A percentile compares a stretch with the other conserved stretches of the same genome.
Conservation (phyloP, 2,113 vertebrate species). For the Python bivittatus region DNA sequence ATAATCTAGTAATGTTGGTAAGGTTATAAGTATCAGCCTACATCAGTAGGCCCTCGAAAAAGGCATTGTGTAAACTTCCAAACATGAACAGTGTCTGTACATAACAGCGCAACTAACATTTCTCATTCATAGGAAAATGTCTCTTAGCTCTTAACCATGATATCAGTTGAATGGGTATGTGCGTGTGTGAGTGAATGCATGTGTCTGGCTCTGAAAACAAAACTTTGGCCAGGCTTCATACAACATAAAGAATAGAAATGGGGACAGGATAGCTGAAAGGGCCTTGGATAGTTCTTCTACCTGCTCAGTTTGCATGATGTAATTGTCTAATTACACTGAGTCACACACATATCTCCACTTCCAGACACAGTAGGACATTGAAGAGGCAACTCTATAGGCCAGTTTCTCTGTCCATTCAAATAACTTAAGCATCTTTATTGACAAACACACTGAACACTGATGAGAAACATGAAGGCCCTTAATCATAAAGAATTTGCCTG, state of each 20-base stretch:
- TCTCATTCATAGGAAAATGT: conserved; percentile 59
- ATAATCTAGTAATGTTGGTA: conserved; percentile 60
- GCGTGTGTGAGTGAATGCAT: conserved; percentile 8
- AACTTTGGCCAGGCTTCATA: conserved; percentile 25
- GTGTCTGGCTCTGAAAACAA: conserved; percentile 38
- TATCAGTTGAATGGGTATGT: conserved; percentile 38
- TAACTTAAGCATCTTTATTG: not conserved
- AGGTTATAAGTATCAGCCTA: conserved; percentile 66
- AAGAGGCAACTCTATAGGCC: not conserved
- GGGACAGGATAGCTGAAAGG: not conserved
- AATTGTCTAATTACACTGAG: conserved; percentile 6
- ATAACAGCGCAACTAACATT: conserved; percentile 61
- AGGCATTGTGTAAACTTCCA: conserved; percentile 56
- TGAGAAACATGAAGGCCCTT: not conserved
- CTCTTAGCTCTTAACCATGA: conserved; percentile 48
- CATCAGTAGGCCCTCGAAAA: conserved; percentile 57
- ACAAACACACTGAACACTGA: not conserved
- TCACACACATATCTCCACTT: not conserved
- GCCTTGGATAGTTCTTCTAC: not conserved
- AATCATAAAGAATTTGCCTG: not conserved
- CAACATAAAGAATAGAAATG: not conserved
- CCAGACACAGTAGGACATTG: not conserved
- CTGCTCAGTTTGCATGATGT: not conserved
- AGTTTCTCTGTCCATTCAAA: not conserved
- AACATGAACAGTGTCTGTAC: conserved; percentile 41